Evolutionary conservation across 2,797 vertebrate species (phyloP), one percentile per base, ranked within the genome.

Genomic region (Siniperca undulata): DNA sequence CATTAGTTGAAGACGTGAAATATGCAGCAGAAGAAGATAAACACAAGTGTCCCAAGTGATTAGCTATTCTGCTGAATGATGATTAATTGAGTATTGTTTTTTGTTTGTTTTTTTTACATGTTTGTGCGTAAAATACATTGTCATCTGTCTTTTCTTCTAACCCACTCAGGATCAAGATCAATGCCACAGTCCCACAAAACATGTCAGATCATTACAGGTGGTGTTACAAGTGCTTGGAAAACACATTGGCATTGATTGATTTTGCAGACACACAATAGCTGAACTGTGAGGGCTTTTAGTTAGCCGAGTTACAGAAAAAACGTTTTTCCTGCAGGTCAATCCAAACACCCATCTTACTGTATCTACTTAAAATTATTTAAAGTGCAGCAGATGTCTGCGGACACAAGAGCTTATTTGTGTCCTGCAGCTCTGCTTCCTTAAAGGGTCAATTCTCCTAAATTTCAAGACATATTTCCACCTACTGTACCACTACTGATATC

Each of bases 251-350:
- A 17, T 27, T 38, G 74, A 72, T 58, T 19, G 19, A 67, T 14
- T 13, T 17, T 1, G 3, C 60, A 61, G 68, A 36, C 16, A 2
- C 20, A 60, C 61, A 71, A n/a, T 2, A 24, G 17, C 22, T 14
- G 64, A 42, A 40, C 30, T 24, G 46, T n/a, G 44, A 55, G 55
- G 22, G n/a, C 42, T 76, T 70, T 44, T 3, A 74, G 71, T 16
- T 6, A 42, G 24, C 24, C 0, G 38, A 48, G 11, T 20, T 2
- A 17, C 30, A 36, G 44, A 36, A 22, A 9, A 67, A 12, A 24
- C 20, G 0, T 46, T 38, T 69, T 36, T 48, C 19, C n/a, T 34
- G 48, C 17, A 16, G 44, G 44, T 53, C 69, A 58, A 13, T 22
- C 24, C 24, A 46, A 71, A 56, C 66, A 40, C 5, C 40, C 11